These are phyloP conservation scores for Ernsta delagoae DNA, from an alignment of 2,888 invertebrate species.

Conservation along the genomic window DNA sequence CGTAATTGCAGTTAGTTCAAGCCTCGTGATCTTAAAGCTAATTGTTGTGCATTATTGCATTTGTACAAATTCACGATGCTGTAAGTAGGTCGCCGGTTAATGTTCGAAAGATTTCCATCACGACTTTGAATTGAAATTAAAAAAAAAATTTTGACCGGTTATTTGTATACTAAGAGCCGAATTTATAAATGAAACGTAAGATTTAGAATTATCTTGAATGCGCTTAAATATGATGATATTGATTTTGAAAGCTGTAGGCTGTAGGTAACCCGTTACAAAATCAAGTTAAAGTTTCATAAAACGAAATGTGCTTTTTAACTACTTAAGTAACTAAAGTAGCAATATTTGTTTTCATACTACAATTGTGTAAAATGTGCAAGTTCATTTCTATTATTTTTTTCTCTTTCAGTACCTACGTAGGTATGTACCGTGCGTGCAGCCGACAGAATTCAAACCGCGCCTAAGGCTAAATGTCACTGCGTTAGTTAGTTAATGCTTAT, in stretches of 20 bases:
- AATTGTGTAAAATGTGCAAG: too few species aligned
- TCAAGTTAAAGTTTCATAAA: too few species aligned
- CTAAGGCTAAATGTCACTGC: conserved; percentile 15
- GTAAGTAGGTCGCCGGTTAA: conserved; percentile 12
- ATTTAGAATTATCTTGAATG: too few species aligned
- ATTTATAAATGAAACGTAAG: too few species aligned
- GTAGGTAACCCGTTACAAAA: too few species aligned
- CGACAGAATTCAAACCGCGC: conserved; percentile 31
- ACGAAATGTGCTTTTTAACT: too few species aligned
- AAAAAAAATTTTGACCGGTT: too few species aligned
- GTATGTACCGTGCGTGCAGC: conserved; percentile 11
- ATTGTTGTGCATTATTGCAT: conserved; percentile 12
- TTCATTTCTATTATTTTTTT: background rate
- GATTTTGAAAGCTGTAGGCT: too few species aligned
- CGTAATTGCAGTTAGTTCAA: conserved; percentile 31
- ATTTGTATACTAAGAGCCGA: too few species aligned
- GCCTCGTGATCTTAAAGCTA: conserved; percentile 25
- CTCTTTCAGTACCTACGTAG: background rate
- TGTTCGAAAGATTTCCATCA: conserved; percentile 10
- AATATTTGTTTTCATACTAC: too few species aligned
- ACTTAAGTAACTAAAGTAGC: too few species aligned
- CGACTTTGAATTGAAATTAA: background rate
- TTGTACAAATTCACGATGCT: conserved; percentile 1
- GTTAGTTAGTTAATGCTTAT: background rate
- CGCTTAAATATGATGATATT: too few species aligned